Evolutionary conservation across 1,140 invertebrate genomes (phyloP).

Genomic region (Hyposmocoma kahamanoa): DNA sequence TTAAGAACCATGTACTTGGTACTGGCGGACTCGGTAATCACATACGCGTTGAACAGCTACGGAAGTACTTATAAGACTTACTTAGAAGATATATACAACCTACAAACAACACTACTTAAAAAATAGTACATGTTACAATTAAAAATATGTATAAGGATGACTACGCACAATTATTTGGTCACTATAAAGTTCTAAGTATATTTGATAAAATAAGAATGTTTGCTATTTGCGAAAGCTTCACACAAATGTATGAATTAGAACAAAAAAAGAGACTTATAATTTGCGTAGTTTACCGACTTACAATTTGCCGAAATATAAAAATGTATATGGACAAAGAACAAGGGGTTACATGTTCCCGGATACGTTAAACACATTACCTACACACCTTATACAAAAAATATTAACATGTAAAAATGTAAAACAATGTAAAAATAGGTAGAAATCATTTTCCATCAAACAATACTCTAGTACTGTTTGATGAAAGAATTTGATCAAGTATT

Average conservation of each 20-base stretch:
- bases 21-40: slow-evolving; percentile 13
- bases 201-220: not conserved
- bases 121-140: slow-evolving; percentile 3
- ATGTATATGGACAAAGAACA: not conserved
- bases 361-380: not conserved
- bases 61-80: slow-evolving; percentile 18
- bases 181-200: not conserved
- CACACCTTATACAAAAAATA: too few species aligned
- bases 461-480: too few species aligned
- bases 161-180: not conserved
- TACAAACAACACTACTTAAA: slow-evolving; percentile 18
- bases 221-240: not conserved
- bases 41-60: slow-evolving; percentile 11
- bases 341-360: not conserved
- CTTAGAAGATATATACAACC: slow-evolving; percentile 13
- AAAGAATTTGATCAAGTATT: too few species aligned
- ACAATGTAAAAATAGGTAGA: too few species aligned
- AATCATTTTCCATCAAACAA: too few species aligned
- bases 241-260: not conserved
- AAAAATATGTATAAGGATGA: not conserved
- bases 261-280: not conserved
- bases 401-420: too few species aligned
- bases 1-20: slow-evolving; percentile 15
- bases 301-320: not conserved
- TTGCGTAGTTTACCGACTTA: not conserved